Evolutionary conservation across 2,113 vertebrate species (phyloP), one percentile per base, ranked within the genome.

Genomic region (Limnothrissa miodon): DNA sequence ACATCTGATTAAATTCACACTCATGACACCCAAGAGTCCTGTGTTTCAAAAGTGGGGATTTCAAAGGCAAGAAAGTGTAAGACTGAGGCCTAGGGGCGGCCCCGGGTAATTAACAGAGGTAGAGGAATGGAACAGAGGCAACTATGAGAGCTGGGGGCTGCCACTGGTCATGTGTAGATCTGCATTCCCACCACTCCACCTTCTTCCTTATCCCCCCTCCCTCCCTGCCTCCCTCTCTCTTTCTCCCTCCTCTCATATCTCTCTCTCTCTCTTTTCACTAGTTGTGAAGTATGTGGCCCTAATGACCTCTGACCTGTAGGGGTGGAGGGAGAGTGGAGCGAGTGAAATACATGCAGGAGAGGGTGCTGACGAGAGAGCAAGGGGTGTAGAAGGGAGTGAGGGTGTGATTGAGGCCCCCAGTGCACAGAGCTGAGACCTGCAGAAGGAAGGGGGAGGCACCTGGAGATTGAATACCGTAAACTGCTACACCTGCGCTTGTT

Each of bases 311-410:
- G 62, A 82, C 62, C 56, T 25, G 11, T 1, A 2, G n/a, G n/a
- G 29, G 59, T 25, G 59, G 10, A 9, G 29, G 11, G 1, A 29
- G 25, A 2, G 25, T 9, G 25, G 59, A 29, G 29, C 0, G 62
- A 21, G 45, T 82, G 59, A 36, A 82, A 82, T 45, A 21, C 46
- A 46, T 78, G 39, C 33, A 82, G 81, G 62, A 82, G 70, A n/a
- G 2, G 5, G 44, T 82, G n/a, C 13, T 46, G 44, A 78, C 46
- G 62, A 70, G 25, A 70, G 17, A 4, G 9, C 3, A n/a, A n/a
- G n/a, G n/a, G n/a, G n/a, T n/a, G 10, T 17, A 15, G 13, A 1
- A 36, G 29, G 5, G 66, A 74, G 33, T 4, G 33, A 36, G 66
- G 5, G 3, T 36, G 11, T 33, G 59, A 33, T 1, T 10, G n/a